Conservation (phyloP, 2,113 vertebrate genomes). For the Marmota flaviventris region DNA sequence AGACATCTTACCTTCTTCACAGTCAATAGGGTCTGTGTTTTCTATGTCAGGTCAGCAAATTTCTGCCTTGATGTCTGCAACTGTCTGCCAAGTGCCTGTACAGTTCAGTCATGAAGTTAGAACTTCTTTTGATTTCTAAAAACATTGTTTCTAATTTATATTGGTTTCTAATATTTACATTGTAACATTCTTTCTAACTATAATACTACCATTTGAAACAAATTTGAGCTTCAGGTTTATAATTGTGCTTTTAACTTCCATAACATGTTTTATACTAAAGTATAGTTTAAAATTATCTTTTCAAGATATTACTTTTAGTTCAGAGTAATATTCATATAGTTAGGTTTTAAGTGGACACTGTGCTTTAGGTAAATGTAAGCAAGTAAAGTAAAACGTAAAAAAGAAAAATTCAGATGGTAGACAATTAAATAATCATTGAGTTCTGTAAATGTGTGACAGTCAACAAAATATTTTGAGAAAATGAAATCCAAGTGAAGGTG, state of each 20-base stretch:
- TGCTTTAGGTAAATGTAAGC: background rate
- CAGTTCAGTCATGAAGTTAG: background rate
- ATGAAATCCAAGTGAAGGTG: background rate
- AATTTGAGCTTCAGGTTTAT: background rate
- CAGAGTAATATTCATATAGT: background rate
- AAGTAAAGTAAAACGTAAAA: background rate
- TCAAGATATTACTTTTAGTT: background rate
- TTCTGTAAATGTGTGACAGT: background rate
- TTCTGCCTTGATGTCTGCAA: background rate
- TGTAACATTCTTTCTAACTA: background rate
- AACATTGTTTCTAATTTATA: background rate
- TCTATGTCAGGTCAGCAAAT: background rate
- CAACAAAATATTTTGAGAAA: background rate
- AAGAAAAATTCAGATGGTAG: background rate
- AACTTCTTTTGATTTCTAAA: background rate
- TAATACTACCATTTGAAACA: background rate
- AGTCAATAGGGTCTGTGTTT: slow-evolving; percentile 55
- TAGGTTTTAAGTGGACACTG: background rate
- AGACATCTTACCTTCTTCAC: background rate
- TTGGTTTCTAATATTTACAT: background rate
- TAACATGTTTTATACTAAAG: slow-evolving; percentile 5
- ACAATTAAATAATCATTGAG: background rate
- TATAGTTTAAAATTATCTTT: background rate
- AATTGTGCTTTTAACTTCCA: background rate
- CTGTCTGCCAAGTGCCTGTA: background rate